Conservation (phyloP, 2,797 vertebrate species). For the Poeciliopsis gracilis region DNA sequence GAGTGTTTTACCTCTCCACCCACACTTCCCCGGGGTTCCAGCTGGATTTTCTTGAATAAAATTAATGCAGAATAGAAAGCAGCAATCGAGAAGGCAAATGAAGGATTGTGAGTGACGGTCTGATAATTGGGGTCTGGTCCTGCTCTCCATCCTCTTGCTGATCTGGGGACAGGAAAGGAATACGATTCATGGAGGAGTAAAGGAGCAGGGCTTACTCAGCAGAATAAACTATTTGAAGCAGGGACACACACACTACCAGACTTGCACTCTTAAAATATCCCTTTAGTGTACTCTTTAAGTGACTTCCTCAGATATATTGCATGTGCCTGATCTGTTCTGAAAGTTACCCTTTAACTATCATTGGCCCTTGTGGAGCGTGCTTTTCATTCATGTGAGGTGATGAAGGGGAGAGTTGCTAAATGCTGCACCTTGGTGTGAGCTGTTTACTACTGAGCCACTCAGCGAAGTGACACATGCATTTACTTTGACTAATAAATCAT, state of each 20-base stretch:
- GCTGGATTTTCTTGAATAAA: slow-evolving; percentile 62
- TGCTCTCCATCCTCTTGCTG: slow-evolving; percentile 57
- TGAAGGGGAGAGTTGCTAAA: slow-evolving; percentile 44
- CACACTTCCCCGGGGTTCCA: slow-evolving; percentile 56
- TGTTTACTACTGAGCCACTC: slow-evolving; percentile 72
- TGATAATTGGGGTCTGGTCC: slow-evolving; percentile 76
- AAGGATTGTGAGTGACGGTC: slow-evolving; percentile 73
- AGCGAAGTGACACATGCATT: slow-evolving; percentile 65
- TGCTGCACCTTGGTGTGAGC: slow-evolving; percentile 64
- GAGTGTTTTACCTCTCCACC: slow-evolving; percentile 79
- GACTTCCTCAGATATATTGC: slow-evolving; percentile 58
- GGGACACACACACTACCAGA: slow-evolving; percentile 25
- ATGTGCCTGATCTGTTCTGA: slow-evolving; percentile 62
- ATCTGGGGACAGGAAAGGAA: slow-evolving; percentile 59
- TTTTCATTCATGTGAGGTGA: slow-evolving; percentile 40
- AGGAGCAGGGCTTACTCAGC: slow-evolving; percentile 69
- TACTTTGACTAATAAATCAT: slow-evolving; percentile 77
- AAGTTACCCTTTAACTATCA: slow-evolving; percentile 53
- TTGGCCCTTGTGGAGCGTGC: slow-evolving; percentile 26
- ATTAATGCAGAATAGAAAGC: slow-evolving; percentile 65
- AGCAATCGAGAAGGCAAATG: slow-evolving; percentile 68
- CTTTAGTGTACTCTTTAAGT: slow-evolving; percentile 52
- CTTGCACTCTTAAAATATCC: not conserved
- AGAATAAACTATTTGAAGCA: slow-evolving; percentile 65
- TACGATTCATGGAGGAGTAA: slow-evolving; percentile 32